Conservation (phyloP, 2,797 vertebrate genomes). For the Thaleichthys pacificus region DNA sequence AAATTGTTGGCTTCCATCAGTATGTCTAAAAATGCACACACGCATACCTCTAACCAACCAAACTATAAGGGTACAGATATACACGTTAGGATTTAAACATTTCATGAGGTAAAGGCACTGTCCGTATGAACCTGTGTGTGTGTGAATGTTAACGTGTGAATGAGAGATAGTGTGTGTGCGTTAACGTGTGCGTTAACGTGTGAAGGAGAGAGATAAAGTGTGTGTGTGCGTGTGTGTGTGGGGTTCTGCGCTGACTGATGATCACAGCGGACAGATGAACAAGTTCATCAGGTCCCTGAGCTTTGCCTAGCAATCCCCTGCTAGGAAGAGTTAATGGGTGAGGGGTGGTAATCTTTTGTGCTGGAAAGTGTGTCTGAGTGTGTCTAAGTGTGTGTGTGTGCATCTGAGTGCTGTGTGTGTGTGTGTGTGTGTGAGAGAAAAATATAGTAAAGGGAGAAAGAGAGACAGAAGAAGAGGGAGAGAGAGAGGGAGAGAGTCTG, state of each 20-base stretch:
- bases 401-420: not conserved
- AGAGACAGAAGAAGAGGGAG: not conserved
- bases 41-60: not conserved
- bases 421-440: not conserved
- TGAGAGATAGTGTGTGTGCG: not conserved
- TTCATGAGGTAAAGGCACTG: too few species aligned
- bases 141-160: constrained; percentile 22
- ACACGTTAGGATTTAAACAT: too few species aligned
- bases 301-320: not conserved
- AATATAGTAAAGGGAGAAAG: not conserved
- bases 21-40: not conserved
- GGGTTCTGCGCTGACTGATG: not conserved
- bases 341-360: constrained; percentile 4
- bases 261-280: not conserved
- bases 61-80: too few species aligned
- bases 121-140: constrained; percentile 6
- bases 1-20: constrained; percentile 69
- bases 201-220: not conserved
- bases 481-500: not conserved
- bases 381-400: constrained; percentile 5
- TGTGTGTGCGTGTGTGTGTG: not conserved
- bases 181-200: too few species aligned
- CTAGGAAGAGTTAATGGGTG: not conserved
- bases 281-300: constrained; percentile 5
- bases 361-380: not conserved